Percentiles rank a stretch among this genome's conserved stretches.
Evolutionary conservation across 2,113 vertebrate genomes (phyloP).

Genomic region (Aramus guarauna): DNA sequence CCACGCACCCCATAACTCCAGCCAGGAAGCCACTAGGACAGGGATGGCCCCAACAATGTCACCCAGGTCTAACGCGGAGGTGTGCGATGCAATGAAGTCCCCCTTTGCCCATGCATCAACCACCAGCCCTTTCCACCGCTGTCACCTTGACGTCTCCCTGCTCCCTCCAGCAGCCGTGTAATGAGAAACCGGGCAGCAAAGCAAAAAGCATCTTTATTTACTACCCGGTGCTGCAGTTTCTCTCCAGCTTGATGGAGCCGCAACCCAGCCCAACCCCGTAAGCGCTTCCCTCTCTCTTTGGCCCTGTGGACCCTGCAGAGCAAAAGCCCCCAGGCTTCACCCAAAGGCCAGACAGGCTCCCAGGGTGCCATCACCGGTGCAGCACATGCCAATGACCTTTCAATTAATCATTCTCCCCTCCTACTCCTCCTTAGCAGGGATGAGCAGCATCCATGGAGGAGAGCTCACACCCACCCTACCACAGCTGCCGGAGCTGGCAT

Average conservation of each 20-base stretch:
- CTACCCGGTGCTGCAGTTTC: not conserved
- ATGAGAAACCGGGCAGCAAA: constrained; percentile 7
- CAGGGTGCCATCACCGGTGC: not conserved
- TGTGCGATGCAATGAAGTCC: not conserved
- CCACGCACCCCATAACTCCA: fast-evolving
- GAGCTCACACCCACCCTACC: fast-evolving
- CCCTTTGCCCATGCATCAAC: not conserved
- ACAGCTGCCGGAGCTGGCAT: not conserved
- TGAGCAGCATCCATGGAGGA: not conserved
- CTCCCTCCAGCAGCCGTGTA: not conserved
- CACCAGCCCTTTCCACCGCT: not conserved
- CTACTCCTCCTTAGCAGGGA: not conserved
- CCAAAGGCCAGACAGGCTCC: not conserved
- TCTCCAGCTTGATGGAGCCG: not conserved
- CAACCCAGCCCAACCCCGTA: not conserved
- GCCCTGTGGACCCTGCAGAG: not conserved
- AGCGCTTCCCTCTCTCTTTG: not conserved
- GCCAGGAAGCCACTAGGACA: not conserved
- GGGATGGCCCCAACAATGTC: not conserved
- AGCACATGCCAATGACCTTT: fast-evolving
- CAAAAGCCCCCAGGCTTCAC: not conserved
- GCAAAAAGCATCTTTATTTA: constrained; percentile 50
- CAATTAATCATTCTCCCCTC: not conserved
- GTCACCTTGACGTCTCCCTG: not conserved
- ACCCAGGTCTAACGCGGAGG: fast-evolving